These are phyloP conservation scores for Sarotherodon lohbergeri DNA, from an alignment of 2,113 vertebrate species.

Conservation along the genomic window DNA sequence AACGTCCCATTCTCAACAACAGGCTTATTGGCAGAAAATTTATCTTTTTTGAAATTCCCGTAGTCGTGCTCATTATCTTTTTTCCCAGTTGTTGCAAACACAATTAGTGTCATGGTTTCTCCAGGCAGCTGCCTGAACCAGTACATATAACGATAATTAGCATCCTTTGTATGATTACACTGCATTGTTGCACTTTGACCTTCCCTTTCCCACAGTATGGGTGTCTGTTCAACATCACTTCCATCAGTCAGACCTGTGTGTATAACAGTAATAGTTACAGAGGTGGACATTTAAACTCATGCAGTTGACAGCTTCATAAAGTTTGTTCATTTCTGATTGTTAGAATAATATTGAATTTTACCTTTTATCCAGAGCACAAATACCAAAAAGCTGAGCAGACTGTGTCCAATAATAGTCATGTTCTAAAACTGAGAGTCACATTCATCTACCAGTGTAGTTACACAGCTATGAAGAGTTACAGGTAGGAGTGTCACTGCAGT, in stretches of 20 bases:
- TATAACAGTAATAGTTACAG: not conserved
- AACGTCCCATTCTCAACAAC: too few species aligned
- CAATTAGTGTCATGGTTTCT: too few species aligned
- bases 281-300: accelerated
- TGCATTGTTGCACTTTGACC: accelerated
- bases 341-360: not conserved
- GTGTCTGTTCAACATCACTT: not conserved
- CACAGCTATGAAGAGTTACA: accelerated
- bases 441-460: not conserved
- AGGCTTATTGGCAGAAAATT: too few species aligned
- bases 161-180: not conserved
- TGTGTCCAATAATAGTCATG: not conserved
- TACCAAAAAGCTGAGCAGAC: not conserved
- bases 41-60: accelerated
- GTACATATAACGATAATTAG: accelerated
- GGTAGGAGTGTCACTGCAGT: not conserved
- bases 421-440: not conserved
- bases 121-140: too few species aligned
- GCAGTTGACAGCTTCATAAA: not conserved
- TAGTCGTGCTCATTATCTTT: too few species aligned
- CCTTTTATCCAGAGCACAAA: not conserved
- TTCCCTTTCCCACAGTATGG: not conserved
- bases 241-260: not conserved
- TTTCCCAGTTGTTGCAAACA: too few species aligned
- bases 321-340: accelerated